Evolutionary conservation across 1,140 invertebrate genomes (phyloP).

Genomic region (Drosophila jambulina): DNA sequence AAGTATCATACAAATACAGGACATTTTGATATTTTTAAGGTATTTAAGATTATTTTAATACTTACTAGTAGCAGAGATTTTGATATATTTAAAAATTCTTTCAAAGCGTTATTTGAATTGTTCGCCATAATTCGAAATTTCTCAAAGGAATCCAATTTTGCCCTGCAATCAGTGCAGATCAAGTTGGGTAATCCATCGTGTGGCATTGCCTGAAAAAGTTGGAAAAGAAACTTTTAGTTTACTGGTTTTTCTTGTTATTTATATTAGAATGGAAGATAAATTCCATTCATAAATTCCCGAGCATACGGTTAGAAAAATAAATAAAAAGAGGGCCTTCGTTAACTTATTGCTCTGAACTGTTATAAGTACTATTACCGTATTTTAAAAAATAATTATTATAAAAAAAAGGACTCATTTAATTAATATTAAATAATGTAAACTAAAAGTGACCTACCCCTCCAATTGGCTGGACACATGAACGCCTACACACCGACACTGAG

Average conservation of each 20-base stretch:
- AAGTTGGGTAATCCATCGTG: constrained; percentile 78
- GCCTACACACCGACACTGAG: neutral
- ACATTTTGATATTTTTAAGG: neutral
- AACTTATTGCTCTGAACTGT: neutral
- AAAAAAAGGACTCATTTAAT: neutral
- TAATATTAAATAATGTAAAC: neutral
- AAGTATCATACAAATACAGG: neutral
- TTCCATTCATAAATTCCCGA: too few relatives aligned
- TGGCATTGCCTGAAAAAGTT: constrained; percentile 63
- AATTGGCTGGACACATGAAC: neutral
- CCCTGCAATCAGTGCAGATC: constrained; percentile 70
- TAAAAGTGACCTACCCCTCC: constrained; percentile 17
- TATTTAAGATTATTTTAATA: neutral
- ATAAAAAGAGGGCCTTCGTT: neutral
- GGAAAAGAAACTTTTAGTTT: neutral
- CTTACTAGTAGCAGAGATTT: constrained; percentile 58
- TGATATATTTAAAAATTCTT: constrained; percentile 62
- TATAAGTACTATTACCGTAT: too few relatives aligned
- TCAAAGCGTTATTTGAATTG: constrained; percentile 67
- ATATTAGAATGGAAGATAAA: too few relatives aligned
- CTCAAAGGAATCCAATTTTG: constrained; percentile 73
- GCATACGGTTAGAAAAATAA: neutral
- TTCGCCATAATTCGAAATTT: constrained; percentile 80
- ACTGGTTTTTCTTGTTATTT: too few relatives aligned
- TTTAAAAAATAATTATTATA: neutral